A percentile compares a stretch with the other conserved stretches of the same genome.
phyloP scores from a whole-genome alignment of 1,140 invertebrate species.

The Aethina tumida region DNA sequence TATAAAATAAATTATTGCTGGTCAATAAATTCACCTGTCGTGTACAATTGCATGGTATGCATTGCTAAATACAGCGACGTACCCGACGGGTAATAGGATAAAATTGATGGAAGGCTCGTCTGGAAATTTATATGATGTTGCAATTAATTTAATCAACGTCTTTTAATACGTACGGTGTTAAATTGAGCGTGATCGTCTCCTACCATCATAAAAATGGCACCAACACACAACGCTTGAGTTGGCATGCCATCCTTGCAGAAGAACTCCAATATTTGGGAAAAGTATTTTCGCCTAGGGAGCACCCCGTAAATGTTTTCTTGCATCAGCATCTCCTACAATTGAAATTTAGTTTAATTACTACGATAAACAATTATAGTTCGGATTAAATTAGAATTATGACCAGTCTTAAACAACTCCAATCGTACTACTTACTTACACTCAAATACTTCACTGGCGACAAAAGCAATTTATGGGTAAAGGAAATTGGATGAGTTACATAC shows the following conservation, averaged over 20 bases:
- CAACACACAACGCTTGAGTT: constrained; percentile 41
- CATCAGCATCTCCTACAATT: constrained; percentile 15
- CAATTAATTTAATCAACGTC: constrained; percentile 2
- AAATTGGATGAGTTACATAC: constrained; percentile 25
- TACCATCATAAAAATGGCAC: constrained; percentile 43
- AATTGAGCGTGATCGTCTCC: constrained; percentile 44
- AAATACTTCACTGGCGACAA: constrained; percentile 14
- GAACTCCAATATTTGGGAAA: constrained; percentile 14
- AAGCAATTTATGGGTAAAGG: constrained; percentile 17
- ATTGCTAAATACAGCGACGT: constrained; percentile 36
- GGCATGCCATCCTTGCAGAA: constrained; percentile 38
- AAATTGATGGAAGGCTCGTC: constrained; percentile 36
- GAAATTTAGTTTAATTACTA: constrained; percentile 4
- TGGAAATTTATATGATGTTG: constrained; percentile 19
- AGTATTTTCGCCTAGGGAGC: constrained; percentile 22
- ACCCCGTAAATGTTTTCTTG: constrained; percentile 22
- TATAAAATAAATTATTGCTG: background rate
- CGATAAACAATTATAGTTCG: too few relatives aligned
- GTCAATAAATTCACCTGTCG: background rate
- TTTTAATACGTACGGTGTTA: constrained; percentile 31
- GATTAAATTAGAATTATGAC: too few relatives aligned
- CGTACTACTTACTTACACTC: constrained; percentile 17
- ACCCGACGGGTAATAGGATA: constrained; percentile 42
- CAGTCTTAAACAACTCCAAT: too few relatives aligned
- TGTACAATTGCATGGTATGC: background rate